Evolutionary conservation across 2,888 invertebrate species (phyloP), one percentile per base, ranked within the genome.

Genomic region (Protodeltote pygarga): DNA sequence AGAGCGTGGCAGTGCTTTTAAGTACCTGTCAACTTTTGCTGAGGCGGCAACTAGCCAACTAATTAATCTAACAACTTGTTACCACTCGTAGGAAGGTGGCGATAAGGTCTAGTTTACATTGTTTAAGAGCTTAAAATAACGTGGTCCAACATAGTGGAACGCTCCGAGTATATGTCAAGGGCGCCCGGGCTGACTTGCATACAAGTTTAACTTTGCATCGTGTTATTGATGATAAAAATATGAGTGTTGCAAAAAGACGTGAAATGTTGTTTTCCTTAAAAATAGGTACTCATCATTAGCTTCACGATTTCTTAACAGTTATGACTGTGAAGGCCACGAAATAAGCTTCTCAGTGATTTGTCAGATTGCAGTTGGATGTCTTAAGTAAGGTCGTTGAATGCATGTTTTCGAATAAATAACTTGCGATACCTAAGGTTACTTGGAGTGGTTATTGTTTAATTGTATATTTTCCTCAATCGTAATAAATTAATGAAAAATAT

Each of bases 81-180:
- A 42, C 67, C 50, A 59, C 62, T 62, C 67, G 51, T 78, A 75
- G 67, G 15, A 5, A 48, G 31, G 46, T 47, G n/a, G 28, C n/a
- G 33, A 69, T 75, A 75, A 61, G 59, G 71, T 45, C 50, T 44
- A 19, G 57, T 55, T 62, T 51, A 46, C 58, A 25, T 39, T 47
- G 37, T 46, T 28, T 20, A 35, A 21, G 10, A 35, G 32, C 9
- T 48, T 33, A 38, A 40, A 50, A 52, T 54, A 57, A 46, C 32
- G 17, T 54, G 38, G 52, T 48, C 3, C 34, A 44, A 38, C 45
- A 51, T 45, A 48, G 69, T 63, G 50, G 52, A 71, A 61, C 48
- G 71, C 60, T 52, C 59, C 35, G 32, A 55, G 65, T 71, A 77
- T 82, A 81, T 87, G 88, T 85, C 87, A 87, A 87, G 87, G 87